These are phyloP conservation scores for Ochotona curzoniae DNA, from an alignment of 2,113 vertebrate genomes.

Conservation along the genomic window DNA sequence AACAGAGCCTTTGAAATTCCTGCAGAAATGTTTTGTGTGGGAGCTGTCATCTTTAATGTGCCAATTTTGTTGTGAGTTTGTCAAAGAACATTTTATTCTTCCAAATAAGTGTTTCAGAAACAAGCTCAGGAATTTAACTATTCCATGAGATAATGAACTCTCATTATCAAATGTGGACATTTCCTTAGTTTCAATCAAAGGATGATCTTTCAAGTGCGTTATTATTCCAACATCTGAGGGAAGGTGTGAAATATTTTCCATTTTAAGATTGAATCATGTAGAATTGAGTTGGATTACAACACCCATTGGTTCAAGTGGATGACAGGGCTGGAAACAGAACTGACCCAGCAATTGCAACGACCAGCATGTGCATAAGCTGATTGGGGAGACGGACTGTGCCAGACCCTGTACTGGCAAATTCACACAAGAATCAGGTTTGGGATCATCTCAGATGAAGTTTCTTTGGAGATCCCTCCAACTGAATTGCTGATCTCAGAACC, in stretches of 20 bases:
- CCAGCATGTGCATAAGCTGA: no score
- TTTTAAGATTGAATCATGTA: not conserved
- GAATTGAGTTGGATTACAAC: no score
- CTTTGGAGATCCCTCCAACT: no score
- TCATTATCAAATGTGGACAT: not conserved
- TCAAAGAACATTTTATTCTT: constrained; percentile 38
- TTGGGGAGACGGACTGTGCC: no score
- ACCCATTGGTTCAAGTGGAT: no score
- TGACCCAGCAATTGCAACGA: no score
- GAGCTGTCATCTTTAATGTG: constrained; percentile 55
- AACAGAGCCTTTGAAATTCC: constrained; percentile 58
- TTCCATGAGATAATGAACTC: not conserved
- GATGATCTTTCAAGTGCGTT: not conserved
- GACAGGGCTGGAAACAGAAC: no score
- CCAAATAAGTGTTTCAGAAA: constrained; percentile 50
- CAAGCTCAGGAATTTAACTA: not conserved
- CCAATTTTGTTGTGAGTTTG: constrained; percentile 36
- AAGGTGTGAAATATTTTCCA: constrained; percentile 7
- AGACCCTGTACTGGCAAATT: no score
- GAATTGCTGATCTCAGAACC: no score
- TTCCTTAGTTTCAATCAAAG: not conserved
- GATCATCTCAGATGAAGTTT: no score
- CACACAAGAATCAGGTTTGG: no score
- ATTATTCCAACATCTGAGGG: not conserved
- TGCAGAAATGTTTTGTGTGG: constrained; percentile 37